Evolutionary conservation across 2,888 invertebrate species (phyloP), one percentile per base, ranked within the genome.

Genomic region (Epiblema foenella): DNA sequence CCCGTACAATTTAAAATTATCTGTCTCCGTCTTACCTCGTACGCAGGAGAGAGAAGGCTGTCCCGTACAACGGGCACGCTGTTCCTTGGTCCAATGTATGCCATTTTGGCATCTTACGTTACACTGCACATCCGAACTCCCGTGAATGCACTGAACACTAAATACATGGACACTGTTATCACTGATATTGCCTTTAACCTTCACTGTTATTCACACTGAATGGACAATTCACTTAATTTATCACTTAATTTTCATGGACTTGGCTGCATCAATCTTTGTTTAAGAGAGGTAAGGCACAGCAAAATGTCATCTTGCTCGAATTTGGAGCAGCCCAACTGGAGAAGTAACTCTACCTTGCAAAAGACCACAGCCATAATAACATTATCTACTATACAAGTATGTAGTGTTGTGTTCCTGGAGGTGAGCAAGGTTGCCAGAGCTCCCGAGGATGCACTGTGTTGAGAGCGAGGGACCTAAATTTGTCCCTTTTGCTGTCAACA

Each of bases 1-100:
- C n/a, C n/a, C n/a, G n/a, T n/a, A n/a, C n/a, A n/a, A n/a, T n/a
- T n/a, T n/a, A n/a, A n/a, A n/a, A n/a, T n/a, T n/a, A n/a, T 33
- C 51, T 51, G 4, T 18, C 69, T 69, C 71, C 70, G 54, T 82
- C 94, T 90, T 86, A 96, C 96, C 94, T 96, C 95, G 80, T 96
- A 95, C 56, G 95, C 95, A 79, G 95, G 95, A 77, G 94, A 90
- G 79, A 94, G 94, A 77, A 96, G 94, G 85, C 95, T 96, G 87
- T 96, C 95, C 86, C 93, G 94, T 83, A 95, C 95, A 80, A 95
- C 88, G 62, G 95, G 95, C 77, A 94, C 94, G 77, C 95, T 95
- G 87, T 95, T 95, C 89, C 95, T 94, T 80, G 95, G 94, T 80
- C 93, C 93, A 74, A 93, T 95, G 79, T 93, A 86, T 87, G 93